Conservation (phyloP, 2,797 vertebrate genomes). For the Sarcophilus harrisii region DNA sequence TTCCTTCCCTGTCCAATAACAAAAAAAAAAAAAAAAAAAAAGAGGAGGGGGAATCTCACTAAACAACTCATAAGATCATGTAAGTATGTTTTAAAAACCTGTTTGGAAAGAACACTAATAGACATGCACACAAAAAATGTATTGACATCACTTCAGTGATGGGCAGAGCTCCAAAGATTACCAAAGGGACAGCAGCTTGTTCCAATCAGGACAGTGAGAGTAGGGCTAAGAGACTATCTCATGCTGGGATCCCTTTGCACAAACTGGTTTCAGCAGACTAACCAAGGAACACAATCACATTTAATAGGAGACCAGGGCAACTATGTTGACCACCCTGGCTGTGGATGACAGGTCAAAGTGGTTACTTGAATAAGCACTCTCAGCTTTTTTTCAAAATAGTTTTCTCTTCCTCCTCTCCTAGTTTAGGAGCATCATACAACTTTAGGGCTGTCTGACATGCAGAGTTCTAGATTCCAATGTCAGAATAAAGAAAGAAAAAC, state of each 20-base stretch:
- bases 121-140: constrained; percentile 74
- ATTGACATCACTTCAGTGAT: constrained; percentile 79
- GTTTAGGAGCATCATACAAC: background rate
- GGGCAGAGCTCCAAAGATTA: constrained; percentile 69
- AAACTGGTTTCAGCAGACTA: constrained; percentile 57
- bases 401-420: background rate
- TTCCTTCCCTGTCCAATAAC: constrained; percentile 53
- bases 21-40: background rate
- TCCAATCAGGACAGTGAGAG: constrained; percentile 76
- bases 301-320: constrained; percentile 11
- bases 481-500: background rate
- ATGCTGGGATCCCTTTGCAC: constrained; percentile 49
- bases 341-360: constrained; percentile 22
- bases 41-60: constrained; percentile 30
- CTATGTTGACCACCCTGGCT: constrained; percentile 47
- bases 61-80: constrained; percentile 66
- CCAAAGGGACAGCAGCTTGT: constrained; percentile 78
- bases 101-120: constrained; percentile 79
- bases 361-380: background rate
- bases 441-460: background rate
- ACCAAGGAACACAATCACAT: constrained; percentile 60
- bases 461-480: background rate
- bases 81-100: constrained; percentile 68
- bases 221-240: constrained; percentile 66
- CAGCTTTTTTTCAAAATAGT: background rate